phyloP scores from a whole-genome alignment of 2,888 invertebrate species.

The Mythimna pallens region DNA sequence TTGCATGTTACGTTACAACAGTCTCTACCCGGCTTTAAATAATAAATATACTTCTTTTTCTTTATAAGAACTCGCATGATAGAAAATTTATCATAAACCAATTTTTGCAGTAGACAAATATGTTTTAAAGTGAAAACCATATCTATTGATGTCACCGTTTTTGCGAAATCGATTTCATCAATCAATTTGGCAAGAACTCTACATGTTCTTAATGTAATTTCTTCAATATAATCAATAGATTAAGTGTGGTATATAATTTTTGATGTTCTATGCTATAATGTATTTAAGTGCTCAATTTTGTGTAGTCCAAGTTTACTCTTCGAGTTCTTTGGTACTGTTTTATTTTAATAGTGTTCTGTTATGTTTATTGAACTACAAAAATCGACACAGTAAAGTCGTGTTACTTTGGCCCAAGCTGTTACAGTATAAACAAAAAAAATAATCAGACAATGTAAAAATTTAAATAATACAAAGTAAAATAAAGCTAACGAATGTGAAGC shows the following conservation, averaged over 20 bases:
- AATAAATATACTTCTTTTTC: not conserved
- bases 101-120: not conserved
- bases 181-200: slow-evolving; percentile 31
- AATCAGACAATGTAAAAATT: too few species aligned
- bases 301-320: slow-evolving; percentile 51
- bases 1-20: too few species aligned
- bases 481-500: too few species aligned
- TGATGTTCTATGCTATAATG: slow-evolving; percentile 30
- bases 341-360: slow-evolving; percentile 26
- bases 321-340: slow-evolving; percentile 17
- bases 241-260: slow-evolving; percentile 51
- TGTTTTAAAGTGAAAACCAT: slow-evolving; percentile 31
- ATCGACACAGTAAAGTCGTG: too few species aligned
- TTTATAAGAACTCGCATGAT: too few species aligned
- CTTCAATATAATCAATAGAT: slow-evolving; percentile 46
- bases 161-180: slow-evolving; percentile 28
- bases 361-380: not conserved
- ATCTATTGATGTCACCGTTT: slow-evolving; percentile 20
- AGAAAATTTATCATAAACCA: not conserved
- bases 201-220: slow-evolving; percentile 24
- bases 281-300: slow-evolving; percentile 71
- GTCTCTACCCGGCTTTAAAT: not conserved
- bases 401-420: too few species aligned
- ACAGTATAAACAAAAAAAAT: too few species aligned
- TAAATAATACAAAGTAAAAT: too few species aligned